Base-by-base conservation (phyloP, 2,113 vertebrate species). In the Nematolebias whitei region DNA sequence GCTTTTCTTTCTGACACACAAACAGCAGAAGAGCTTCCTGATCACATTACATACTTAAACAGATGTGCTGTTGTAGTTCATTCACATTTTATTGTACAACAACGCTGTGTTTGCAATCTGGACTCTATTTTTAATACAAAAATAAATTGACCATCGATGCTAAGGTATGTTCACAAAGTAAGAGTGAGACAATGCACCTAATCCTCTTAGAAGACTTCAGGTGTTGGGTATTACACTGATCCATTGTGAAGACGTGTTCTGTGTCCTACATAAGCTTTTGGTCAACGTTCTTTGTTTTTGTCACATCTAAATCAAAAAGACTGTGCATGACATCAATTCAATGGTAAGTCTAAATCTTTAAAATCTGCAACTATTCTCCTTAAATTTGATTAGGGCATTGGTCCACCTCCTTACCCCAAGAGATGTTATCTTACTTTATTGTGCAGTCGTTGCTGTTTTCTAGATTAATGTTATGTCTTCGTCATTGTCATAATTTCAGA, bases 181-280 rank as follows among this genome's bases (percentile, higher is more conserved):
- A 90, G 88, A 93, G 89, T 89, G 86, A 74, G 77, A 88, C 85
- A 89, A 83, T 87, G 77, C 60, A 80, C 53, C 61, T 92, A 97
- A 98, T 95, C 96, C 93, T 92, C 95, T 98, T 97, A 97, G 86
- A 80, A 85, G 87, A 69, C 92, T 91, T 90, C 62, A 78, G 92
- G 93, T 94, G 93, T 96, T 96, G 95, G 86, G 91, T 91, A 93
- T 96, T 96, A 95, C 91, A 88, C 76, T 92, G 91, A 94, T 92
- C 90, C 91, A 87, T 92, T 92, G 94, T 94, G 90, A 90, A 91
- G 92, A 79, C 79, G 80, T 90, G 92, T 88, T 89, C 84, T 84
- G 82, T 88, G 95, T 89, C 96, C 96, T 96, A 90, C 84, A 90
- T 92, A 90, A 94, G 92, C 93, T 84, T 43, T 29, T 77, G 60